Percentiles rank a stretch among this genome's conserved stretches.
phyloP scores from a whole-genome alignment of 1,140 invertebrate species.

The Halictus rubicundus region DNA sequence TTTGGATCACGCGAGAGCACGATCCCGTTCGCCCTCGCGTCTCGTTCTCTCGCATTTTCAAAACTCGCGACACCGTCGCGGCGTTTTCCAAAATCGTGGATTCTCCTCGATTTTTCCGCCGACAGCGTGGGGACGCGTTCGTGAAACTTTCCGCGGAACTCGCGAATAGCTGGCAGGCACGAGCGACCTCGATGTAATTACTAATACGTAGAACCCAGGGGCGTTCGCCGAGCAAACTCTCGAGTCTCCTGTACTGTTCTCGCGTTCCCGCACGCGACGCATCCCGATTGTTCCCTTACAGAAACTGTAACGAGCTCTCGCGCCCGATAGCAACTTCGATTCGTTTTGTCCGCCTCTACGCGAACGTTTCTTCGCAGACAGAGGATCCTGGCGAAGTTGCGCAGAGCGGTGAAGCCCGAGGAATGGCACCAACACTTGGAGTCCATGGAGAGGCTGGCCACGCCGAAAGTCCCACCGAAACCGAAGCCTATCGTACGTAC shows the following conservation, averaged over 20 bases:
- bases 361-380: conserved; percentile 44
- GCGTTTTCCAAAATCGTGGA: not conserved
- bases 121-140: not conserved
- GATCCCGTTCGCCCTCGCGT: not conserved
- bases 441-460: conserved; percentile 58
- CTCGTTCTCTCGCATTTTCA: not conserved
- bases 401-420: conserved; percentile 57
- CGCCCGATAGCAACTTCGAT: not conserved
- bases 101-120: not conserved
- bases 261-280: not conserved
- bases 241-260: not conserved
- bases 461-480: conserved; percentile 54
- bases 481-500: conserved; percentile 56
- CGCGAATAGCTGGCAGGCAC: conserved; percentile 40
- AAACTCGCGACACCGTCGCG: too few species aligned
- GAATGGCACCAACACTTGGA: conserved; percentile 69
- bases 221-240: conserved; percentile 20
- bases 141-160: conserved; percentile 26
- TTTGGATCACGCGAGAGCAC: conserved; percentile 23
- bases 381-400: conserved; percentile 60
- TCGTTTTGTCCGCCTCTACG: not conserved
- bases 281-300: not conserved
- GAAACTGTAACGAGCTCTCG: not conserved
- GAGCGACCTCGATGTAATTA: conserved; percentile 44
- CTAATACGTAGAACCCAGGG: conserved; percentile 43